Evolutionary conservation across 2,113 vertebrate species (phyloP).

Genomic region (Barbus barbus): DNA sequence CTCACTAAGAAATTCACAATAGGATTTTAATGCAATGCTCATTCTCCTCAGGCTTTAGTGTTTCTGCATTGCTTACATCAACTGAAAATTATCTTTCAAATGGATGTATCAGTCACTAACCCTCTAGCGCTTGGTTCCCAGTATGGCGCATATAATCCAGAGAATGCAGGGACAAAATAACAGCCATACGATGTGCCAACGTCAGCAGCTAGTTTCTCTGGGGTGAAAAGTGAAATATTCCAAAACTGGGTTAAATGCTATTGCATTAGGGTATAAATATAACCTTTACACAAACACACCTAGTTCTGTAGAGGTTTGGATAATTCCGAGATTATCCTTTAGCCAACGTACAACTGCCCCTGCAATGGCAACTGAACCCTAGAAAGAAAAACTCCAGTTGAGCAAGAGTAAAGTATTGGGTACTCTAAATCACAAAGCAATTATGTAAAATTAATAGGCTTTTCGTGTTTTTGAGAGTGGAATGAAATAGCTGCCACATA

Average conservation of each 20-base stretch:
- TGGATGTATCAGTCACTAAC: constrained; percentile 72
- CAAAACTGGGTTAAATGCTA: not conserved
- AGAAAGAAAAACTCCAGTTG: not conserved
- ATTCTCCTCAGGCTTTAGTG: not conserved
- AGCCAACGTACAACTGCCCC: constrained; percentile 96
- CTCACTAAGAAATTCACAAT: not conserved
- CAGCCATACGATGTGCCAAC: constrained; percentile 93
- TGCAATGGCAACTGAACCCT: constrained; percentile 98
- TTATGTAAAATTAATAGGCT: not conserved
- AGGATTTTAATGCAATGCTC: too few relatives aligned
- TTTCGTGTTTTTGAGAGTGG: not conserved
- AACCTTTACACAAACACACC: constrained; percentile 70
- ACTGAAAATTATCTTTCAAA: not conserved
- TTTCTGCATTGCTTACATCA: not conserved
- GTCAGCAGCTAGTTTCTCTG: constrained; percentile 90
- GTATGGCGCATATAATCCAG: constrained; percentile 95
- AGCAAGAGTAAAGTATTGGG: not conserved
- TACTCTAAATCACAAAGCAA: not conserved
- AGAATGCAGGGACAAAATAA: constrained; percentile 98
- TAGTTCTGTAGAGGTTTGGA: constrained; percentile 82
- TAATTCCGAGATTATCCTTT: constrained; percentile 94
- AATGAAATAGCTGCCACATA: not conserved
- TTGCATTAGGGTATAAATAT: not conserved
- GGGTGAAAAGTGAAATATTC: constrained; percentile 8
- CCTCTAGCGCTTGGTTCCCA: constrained; percentile 98